Evolutionary conservation across 2,113 vertebrate genomes (phyloP), one percentile per base, ranked within the genome.

Genomic region (Myiozetetes cayanensis): DNA sequence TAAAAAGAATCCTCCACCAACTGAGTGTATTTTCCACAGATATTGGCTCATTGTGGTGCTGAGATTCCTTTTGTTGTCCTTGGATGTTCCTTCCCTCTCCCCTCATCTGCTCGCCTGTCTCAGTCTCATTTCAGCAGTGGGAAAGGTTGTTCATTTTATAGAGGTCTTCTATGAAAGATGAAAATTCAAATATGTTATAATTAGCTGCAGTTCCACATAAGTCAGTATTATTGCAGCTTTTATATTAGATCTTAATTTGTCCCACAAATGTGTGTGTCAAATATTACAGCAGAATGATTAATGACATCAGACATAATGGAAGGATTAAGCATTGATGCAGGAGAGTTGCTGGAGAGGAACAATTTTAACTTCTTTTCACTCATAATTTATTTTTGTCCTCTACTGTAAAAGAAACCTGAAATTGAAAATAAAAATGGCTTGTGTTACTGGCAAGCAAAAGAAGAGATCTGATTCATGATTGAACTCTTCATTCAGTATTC

Each of bases 351-450:
- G 2, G 1, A 94, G 56, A 93, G 61, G 65, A 94, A 67, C 50
- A 70, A 62, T 88, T 94, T 95, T 49, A 73, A 92, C 85, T 93
- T 93, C 61, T 90, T 90, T 88, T 59, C 47, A 46, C 62, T 82
- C 61, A 22, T 80, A 23, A 85, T 89, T 92, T 91, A 85, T 94
- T 95, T 95, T 88, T 85, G 53, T 44, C 67, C 58, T 62, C 31
- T 14, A 33, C 59, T 76, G 28, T 53, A 76, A 89, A 87, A 85
- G 70, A 93, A 92, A 76, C 43, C 41, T 75, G 80, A 92, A 91
- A 90, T 31, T 66, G 50, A 85, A 86, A 84, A 85, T 89, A 87
- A 90, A 96, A 96, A 86, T 55, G 74, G 50, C 85, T 95, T 53
- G 23, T 65, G 46, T 31, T 47, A 65, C 66, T 85, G 62, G 91